Base-by-base conservation (phyloP, 2,797 vertebrate species). In the Fringilla coelebs region DNA sequence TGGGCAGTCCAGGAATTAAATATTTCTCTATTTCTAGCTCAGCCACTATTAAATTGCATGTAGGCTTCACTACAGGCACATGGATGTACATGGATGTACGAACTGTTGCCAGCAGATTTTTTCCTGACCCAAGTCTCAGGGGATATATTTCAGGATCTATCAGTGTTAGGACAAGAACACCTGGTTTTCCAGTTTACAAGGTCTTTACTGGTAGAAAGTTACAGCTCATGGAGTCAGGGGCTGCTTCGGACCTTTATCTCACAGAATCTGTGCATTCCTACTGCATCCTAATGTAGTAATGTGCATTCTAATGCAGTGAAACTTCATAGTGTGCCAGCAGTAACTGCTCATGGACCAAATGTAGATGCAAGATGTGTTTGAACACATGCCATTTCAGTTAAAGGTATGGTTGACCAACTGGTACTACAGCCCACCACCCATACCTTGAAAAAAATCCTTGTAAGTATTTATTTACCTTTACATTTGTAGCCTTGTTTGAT, bases 401-500 rank as follows among this genome's bases (percentile, higher is more conserved):
- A 66, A 92, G 85, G 73, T 11, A 36, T 41, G 49, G 17, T 67
- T 51, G n/a, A 79, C n/a, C 41, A 54, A 75, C 70, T 87, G 92
- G 54, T 61, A 55, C n/a, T 77, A 74, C 90, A 84, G 4, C 36
- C 45, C 76, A 43, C 71, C 20, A 43, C 16, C 14, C 51, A 13
- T 4, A 80, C 20, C 67, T 74, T 84, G 81, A 76, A 95, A 90
- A 89, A 86, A 94, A 66, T 41, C 57, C 36, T 67, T 45, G 14
- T 38, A 81, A 81, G 25, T 66, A 89, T 93, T 91, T 91, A 90
- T 73, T 74, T 98, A 99, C 99, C 99, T 99, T 99, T 99, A 97
- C 99, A 99, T 98, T 99, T 99, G 98, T 98, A 99, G 96, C 99
- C 99, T 98, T 99, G 99, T 96, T 99, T 99, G 98, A 99, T 99